phyloP scores from a whole-genome alignment of 2,797 vertebrate species.

The Gobionotothen gibberifrons region DNA sequence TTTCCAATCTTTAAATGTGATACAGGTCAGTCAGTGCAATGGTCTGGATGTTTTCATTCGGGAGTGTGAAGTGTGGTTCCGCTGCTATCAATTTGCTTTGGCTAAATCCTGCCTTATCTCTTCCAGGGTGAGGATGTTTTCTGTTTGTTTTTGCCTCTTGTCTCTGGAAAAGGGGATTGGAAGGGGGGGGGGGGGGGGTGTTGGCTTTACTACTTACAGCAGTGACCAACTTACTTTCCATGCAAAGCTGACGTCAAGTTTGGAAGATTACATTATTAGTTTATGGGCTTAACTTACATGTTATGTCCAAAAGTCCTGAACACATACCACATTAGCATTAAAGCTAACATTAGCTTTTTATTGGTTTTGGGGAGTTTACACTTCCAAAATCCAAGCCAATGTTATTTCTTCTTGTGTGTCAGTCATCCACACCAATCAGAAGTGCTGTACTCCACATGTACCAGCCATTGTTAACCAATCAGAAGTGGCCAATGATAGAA shows the following conservation, averaged over 20 bases:
- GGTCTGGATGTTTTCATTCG: constrained; percentile 28
- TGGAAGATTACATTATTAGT: background rate
- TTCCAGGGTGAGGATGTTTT: constrained; percentile 38
- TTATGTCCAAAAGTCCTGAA: background rate
- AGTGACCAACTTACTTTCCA: background rate
- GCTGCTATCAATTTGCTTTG: background rate
- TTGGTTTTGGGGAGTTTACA: too few relatives aligned
- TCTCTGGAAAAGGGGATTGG: background rate
- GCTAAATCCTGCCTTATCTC: constrained; percentile 44
- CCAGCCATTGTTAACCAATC: too few relatives aligned
- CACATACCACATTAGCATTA: too few relatives aligned
- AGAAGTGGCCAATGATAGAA: too few relatives aligned
- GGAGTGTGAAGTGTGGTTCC: background rate
- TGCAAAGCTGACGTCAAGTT: too few relatives aligned
- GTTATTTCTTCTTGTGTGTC: too few relatives aligned
- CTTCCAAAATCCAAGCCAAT: too few relatives aligned
- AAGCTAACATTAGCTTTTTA: too few relatives aligned
- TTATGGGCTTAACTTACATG: background rate
- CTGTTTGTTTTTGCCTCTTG: constrained; percentile 42
- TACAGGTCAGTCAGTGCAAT: constrained; percentile 7
- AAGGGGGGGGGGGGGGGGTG: too few relatives aligned
- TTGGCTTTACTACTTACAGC: background rate
- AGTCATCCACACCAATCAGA: too few relatives aligned
- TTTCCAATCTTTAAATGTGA: constrained; percentile 1
- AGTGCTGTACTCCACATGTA: too few relatives aligned